Base-by-base conservation (phyloP, 2,113 vertebrate species). In the Semnornis frantzii region DNA sequence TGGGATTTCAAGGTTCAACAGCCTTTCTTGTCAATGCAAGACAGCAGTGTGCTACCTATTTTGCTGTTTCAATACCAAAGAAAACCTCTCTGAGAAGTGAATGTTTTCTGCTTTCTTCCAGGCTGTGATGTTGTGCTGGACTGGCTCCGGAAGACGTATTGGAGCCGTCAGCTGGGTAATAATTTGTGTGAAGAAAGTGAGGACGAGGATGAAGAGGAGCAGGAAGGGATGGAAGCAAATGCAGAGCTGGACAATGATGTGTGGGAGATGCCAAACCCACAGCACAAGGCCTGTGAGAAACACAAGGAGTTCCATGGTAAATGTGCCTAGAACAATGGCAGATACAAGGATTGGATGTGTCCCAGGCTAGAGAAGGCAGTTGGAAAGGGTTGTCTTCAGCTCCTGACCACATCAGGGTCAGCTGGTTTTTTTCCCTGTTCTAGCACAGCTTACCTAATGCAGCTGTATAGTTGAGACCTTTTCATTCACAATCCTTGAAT, bases 121-220 rank as follows among this genome's bases (percentile, higher is more conserved):
- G 98, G 98, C 3, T 99, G 99, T 55, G 97, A 98, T 68, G 98
- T 98, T 94, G 98, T 99, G n/a, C 96, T 99, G 92, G 97, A 98
- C n/a, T 99, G 99, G 99, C 98, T 99, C 25, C 98, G 98, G 85
- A 98, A 98, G 83, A 98, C 98, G 1, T 99, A 98, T 90, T 99
- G 99, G 99, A 99, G 98, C 91, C 98, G 98, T 62, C 99, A 99
- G 87, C 70, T 99, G 90, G 98, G 98, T 58, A 98, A 97, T 33
- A 98, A 92, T 28, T 78, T 98, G 15, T 96, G 94, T 66, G 98
- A 98, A 33, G 96, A 97, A 95, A 98, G 98, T 96, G 98, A 98
- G 10, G 86, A 92, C 1, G 97, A 96, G 1, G 96, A 97, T 10
- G 98, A 98, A 9, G 97, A 93, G 20, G 98, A 98, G 10, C 98